Conservation (phyloP, 2,797 vertebrate species). For the Amazona finschi region DNA sequence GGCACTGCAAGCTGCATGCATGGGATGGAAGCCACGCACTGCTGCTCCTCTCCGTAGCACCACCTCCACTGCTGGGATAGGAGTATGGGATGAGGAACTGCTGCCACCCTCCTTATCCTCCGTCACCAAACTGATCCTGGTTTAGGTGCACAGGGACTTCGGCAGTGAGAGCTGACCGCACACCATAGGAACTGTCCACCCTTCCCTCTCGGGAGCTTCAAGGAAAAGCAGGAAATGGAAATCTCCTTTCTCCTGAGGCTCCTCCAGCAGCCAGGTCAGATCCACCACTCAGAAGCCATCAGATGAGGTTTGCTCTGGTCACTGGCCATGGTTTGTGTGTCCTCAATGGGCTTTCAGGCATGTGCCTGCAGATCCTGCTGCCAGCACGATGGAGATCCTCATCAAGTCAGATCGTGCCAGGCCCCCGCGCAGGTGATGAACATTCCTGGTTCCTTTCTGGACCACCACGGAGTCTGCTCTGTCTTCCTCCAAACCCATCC, state of each 20-base stretch:
- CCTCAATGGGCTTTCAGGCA: not conserved
- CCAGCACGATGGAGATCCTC: not conserved
- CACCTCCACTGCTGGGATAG: accelerated
- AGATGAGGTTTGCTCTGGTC: not conserved
- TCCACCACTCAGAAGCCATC: not conserved
- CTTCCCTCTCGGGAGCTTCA: not conserved
- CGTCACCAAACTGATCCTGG: not conserved
- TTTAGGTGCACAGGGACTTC: not conserved
- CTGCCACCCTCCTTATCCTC: not conserved
- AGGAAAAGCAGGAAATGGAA: not conserved
- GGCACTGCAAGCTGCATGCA: not conserved
- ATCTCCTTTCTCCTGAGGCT: not conserved
- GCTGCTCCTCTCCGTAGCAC: not conserved
- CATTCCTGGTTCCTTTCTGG: not conserved
- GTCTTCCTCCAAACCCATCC: not conserved
- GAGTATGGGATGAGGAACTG: not conserved
- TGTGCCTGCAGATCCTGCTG: not conserved
- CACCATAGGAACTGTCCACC: not conserved
- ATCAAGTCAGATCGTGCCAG: not conserved
- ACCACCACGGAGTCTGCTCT: not conserved
- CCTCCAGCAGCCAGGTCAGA: not conserved
- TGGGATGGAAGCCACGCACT: not conserved
- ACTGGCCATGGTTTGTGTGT: not conserved
- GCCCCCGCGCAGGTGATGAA: not conserved
- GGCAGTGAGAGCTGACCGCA: not conserved